phyloP scores from a whole-genome alignment of 2,113 vertebrate species.

The Oenanthe oenanthe region DNA sequence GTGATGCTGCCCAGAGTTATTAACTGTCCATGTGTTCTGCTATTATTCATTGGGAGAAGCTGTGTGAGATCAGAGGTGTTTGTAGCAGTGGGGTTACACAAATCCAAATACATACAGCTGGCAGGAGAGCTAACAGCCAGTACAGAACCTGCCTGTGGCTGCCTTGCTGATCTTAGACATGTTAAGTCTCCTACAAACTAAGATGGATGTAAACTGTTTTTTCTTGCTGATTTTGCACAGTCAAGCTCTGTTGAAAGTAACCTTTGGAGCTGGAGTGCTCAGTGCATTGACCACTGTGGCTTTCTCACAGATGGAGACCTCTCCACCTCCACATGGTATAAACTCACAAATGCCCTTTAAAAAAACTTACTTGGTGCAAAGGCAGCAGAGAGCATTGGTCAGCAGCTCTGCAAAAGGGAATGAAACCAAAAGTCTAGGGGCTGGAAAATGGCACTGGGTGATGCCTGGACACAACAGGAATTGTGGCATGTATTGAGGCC shows the following conservation, averaged over 20 bases:
- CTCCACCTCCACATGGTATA: neutral
- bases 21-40: neutral
- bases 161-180: constrained; percentile 13
- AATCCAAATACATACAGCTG: neutral
- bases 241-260: constrained; percentile 14
- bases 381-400: neutral
- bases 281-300: neutral
- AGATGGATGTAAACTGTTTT: neutral
- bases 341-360: neutral
- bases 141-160: constrained; percentile 2
- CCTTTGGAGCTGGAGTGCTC: neutral
- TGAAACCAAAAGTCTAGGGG: neutral
- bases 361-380: neutral
- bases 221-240: constrained; percentile 32
- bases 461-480: neutral
- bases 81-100: neutral
- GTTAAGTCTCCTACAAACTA: neutral
- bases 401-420: neutral
- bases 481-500: neutral
- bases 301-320: neutral
- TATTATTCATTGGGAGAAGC: neutral
- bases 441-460: neutral
- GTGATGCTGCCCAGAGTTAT: neutral
- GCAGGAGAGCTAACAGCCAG: neutral
- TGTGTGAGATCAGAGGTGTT: neutral